Evolutionary conservation across 2,113 vertebrate species (phyloP).

Genomic region (Ageneiosus marmoratus): DNA sequence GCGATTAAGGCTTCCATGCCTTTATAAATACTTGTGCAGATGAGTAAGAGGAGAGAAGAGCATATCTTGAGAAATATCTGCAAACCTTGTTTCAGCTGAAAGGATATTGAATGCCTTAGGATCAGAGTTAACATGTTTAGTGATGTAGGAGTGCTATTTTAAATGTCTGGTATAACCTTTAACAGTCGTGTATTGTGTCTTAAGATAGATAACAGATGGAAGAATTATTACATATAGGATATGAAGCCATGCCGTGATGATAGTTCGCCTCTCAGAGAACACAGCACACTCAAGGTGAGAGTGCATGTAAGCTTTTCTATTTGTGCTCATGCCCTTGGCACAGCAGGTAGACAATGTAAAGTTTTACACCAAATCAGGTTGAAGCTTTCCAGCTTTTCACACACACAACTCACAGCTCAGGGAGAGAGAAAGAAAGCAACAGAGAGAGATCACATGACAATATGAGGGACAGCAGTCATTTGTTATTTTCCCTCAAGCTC

Average conservation of each 20-base stretch:
- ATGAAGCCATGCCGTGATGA: slow-evolving; percentile 4
- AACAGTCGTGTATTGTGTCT: background rate
- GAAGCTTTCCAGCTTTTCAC: background rate
- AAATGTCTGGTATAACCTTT: background rate
- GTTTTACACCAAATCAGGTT: slow-evolving; percentile 1
- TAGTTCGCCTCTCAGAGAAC: background rate
- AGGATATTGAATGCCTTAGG: background rate
- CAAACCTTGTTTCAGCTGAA: background rate
- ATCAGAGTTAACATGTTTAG: background rate
- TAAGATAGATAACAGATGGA: background rate
- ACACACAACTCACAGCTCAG: background rate
- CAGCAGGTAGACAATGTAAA: background rate
- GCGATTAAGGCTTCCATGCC: background rate
- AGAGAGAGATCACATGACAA: slow-evolving; percentile 33
- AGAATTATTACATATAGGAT: slow-evolving; percentile 1
- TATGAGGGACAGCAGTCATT: background rate
- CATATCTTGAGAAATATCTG: background rate
- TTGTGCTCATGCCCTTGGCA: slow-evolving; percentile 11
- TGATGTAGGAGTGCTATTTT: background rate
- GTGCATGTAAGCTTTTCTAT: background rate
- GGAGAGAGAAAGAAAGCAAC: slow-evolving; percentile 19
- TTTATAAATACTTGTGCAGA: background rate
- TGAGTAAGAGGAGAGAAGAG: background rate
- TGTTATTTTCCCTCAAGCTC: background rate
- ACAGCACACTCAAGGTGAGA: background rate